Conservation (phyloP, 2,113 vertebrate species). For the Hemichromis elongatus region DNA sequence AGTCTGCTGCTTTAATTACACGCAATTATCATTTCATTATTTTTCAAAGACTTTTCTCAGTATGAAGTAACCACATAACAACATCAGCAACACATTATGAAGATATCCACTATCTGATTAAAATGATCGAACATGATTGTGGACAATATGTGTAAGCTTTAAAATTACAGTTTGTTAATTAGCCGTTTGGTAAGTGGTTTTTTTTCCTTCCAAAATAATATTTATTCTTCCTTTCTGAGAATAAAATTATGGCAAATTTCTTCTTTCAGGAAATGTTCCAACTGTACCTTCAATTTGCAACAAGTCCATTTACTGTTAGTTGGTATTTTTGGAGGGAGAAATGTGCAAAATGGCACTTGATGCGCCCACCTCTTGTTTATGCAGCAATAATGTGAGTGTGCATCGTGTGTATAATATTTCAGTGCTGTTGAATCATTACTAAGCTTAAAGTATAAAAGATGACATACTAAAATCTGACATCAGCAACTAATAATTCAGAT, state of each 20-base stretch:
- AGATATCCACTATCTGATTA: neutral
- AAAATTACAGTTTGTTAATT: neutral
- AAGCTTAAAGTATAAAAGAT: no score
- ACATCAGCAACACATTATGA: neutral
- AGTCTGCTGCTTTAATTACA: neutral
- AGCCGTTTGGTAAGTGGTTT: fast-evolving
- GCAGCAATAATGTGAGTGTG: no score
- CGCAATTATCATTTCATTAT: neutral
- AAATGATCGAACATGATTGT: neutral
- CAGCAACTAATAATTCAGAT: neutral
- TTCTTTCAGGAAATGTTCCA: neutral
- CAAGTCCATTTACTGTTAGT: neutral
- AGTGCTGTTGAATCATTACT: no score
- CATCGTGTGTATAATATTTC: no score
- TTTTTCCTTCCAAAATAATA: neutral
- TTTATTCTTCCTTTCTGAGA: neutral
- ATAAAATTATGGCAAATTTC: neutral
- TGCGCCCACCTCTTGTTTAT: no score
- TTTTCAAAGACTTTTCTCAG: neutral
- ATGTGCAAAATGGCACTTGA: neutral
- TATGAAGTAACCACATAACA: neutral
- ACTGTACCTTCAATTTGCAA: neutral
- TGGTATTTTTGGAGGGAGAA: neutral
- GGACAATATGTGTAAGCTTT: neutral
- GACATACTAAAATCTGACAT: no score